Base-by-base conservation (phyloP, 2,797 vertebrate species). In the Anomalospiza imberbis region DNA sequence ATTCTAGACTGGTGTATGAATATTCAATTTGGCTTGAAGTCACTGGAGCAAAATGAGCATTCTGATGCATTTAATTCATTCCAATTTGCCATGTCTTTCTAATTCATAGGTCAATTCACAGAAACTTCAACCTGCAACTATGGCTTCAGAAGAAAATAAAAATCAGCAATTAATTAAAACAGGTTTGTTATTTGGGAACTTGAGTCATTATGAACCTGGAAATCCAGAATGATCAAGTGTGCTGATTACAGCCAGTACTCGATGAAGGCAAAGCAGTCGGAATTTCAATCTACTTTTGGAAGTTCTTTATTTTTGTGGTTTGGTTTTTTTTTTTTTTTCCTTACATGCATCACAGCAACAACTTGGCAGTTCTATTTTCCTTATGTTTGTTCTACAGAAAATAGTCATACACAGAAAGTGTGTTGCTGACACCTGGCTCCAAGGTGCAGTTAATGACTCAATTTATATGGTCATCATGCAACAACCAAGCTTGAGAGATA, bases 1-100 rank as follows among this genome's bases (percentile, higher is more conserved):
- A 97, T 97, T 97, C 94, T 97, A 97, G 95, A 97, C 93, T 93
- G 87, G 87, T 96, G 95, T 91, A 97, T 96, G 96, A 97, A 96
- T 97, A 97, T 97, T 97, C 94, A 97, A 96, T 96, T 95, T 97
- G 93, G 94, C 96, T 96, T 96, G 93, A 97, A 96, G 97, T 95
- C 95, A 97, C 96, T 47, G 10, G 85, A 97, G 95, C 87, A 97
- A 97, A 97, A 94, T 91, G 88, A 97, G 97, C 96, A 95, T 93
- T 97, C 95, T 95, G 85, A 97, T 95, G 83, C 75, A 94, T 96
- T 97, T 96, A 97, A 97, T 95, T 93, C 91, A 97, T 90, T 95
- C 91, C 94, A 96, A 96, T 97, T 97, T 93, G 94, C 95, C 94
- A 92, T 82, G 81, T 95, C 96, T 96, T 97, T 97, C 96, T 97